Conservation (phyloP, 2,797 vertebrate genomes). For the Peromyscus melanophrys region DNA sequence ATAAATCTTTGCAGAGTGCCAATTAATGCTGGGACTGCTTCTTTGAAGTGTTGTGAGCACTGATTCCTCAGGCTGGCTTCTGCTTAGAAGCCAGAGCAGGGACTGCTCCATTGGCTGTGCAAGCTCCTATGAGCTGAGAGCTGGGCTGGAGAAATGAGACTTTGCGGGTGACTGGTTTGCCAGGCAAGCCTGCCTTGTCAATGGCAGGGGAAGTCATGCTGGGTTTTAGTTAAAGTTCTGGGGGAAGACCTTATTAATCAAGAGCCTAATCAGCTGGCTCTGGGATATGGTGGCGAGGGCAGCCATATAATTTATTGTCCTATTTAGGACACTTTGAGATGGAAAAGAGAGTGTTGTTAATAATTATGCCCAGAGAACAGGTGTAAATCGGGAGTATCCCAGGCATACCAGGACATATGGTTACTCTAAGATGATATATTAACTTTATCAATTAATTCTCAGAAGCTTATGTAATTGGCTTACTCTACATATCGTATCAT, state of each 20-base stretch:
- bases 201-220: constrained; percentile 83
- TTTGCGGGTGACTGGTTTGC: constrained; percentile 79
- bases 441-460: constrained; percentile 89
- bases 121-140: constrained; percentile 60
- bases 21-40: constrained; percentile 78
- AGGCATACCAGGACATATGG: constrained; percentile 64
- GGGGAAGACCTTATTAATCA: constrained; percentile 89
- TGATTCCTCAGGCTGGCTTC: constrained; percentile 62
- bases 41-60: constrained; percentile 76
- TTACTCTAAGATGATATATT: constrained; percentile 78
- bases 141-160: constrained; percentile 39
- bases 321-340: constrained; percentile 74
- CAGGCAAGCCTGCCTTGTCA: constrained; percentile 82
- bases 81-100: constrained; percentile 59
- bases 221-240: constrained; percentile 87
- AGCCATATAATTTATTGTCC: constrained; percentile 79
- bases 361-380: constrained; percentile 72
- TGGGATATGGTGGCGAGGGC: constrained; percentile 81
- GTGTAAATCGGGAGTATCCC: constrained; percentile 71
- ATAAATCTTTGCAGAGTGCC: constrained; percentile 82
- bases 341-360: constrained; percentile 71
- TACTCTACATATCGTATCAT: constrained; percentile 56
- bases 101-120: neutral
- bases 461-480: constrained; percentile 73
- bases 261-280: constrained; percentile 87